phyloP scores from a whole-genome alignment of 1,140 invertebrate genomes.

The Pentalonia nigronervosa region DNA sequence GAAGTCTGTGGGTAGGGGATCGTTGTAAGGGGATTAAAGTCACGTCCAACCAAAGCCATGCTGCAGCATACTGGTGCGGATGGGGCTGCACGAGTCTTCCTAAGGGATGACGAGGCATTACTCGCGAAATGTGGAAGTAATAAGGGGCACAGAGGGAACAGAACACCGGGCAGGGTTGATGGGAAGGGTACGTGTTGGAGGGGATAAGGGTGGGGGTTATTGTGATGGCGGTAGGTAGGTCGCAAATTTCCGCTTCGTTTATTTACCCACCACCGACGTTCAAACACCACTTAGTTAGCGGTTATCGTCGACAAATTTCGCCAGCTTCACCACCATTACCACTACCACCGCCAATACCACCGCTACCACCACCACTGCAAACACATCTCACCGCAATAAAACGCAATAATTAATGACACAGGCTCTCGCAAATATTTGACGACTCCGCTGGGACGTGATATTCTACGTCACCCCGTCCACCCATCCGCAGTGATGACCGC shows the following conservation, averaged over 20 bases:
- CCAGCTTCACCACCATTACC: too few relatives aligned
- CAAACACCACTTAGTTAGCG: conserved; percentile 25
- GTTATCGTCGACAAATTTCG: conserved; percentile 47
- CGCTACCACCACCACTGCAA: background rate
- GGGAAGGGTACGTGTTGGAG: background rate
- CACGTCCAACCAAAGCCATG: background rate
- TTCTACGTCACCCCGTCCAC: background rate
- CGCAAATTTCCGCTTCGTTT: conserved; percentile 44
- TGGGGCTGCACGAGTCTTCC: background rate
- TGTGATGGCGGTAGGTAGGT: background rate
- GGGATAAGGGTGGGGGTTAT: background rate
- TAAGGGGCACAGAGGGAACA: background rate
- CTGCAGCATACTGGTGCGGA: background rate
- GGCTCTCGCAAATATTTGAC: conserved; percentile 41
- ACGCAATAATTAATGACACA: conserved; percentile 31
- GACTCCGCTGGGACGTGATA: background rate
- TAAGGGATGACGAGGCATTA: background rate
- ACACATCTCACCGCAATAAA: background rate
- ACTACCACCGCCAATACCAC: too few relatives aligned
- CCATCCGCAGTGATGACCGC: background rate
- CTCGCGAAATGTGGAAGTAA: background rate
- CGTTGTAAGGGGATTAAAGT: background rate
- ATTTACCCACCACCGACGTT: conserved; percentile 28
- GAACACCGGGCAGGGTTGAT: background rate
- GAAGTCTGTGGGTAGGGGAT: background rate